Conservation (phyloP, 2,888 invertebrate genomes). For the Lasioglossum figueresi region DNA sequence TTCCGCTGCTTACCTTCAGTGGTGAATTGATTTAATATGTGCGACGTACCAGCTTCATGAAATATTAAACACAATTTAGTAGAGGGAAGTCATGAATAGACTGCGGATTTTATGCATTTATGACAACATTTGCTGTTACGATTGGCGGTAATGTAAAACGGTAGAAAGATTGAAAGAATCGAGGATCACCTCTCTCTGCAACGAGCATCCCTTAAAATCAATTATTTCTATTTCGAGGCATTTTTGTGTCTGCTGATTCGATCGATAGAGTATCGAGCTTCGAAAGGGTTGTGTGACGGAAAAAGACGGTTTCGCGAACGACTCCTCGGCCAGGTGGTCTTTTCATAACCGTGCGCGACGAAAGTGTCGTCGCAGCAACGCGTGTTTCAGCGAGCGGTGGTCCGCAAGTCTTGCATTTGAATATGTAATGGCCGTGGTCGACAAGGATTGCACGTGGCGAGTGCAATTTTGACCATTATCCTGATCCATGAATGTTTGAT, state of each 20-base stretch:
- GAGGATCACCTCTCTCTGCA: no score
- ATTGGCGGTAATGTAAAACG: background rate
- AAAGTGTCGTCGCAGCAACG: background rate
- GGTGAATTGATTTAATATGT: background rate
- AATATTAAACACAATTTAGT: background rate
- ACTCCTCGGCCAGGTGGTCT: background rate
- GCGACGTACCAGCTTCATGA: background rate
- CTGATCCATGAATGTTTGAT: conserved; percentile 45
- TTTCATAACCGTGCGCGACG: background rate
- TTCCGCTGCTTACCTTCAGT: background rate
- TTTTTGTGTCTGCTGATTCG: background rate
- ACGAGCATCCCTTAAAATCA: background rate
- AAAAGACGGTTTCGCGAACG: background rate
- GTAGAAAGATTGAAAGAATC: background rate
- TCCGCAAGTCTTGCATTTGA: background rate
- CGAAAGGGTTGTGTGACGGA: background rate
- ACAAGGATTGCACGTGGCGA: conserved; percentile 18
- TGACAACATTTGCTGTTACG: background rate
- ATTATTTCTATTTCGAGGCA: background rate
- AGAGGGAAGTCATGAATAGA: background rate
- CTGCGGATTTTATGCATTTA: background rate
- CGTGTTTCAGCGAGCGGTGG: background rate
- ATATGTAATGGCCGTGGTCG: background rate
- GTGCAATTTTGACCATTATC: conserved; percentile 26
- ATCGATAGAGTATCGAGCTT: background rate